A percentile compares a stretch with the other conserved stretches of the same genome.
phyloP scores from a whole-genome alignment of 2,888 invertebrate species.

The Drosophila seclusa region DNA sequence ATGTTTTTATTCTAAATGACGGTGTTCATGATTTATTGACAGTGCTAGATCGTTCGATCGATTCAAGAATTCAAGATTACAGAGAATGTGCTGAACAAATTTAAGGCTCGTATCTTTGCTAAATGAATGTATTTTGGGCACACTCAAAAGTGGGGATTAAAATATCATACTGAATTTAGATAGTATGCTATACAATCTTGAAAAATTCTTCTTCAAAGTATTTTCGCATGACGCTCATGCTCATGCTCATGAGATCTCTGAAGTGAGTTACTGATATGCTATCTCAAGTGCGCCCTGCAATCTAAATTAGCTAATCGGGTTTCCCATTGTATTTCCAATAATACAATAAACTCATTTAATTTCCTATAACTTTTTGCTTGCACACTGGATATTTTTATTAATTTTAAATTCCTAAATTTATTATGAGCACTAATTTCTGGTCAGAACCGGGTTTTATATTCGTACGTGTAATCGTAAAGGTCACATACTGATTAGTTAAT shows the following conservation, averaged over 20 bases:
- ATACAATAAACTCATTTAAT: neutral
- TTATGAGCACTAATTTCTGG: neutral
- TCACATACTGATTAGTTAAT: neutral
- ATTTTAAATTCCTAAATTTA: neutral
- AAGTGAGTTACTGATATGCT: slow-evolving; percentile 16
- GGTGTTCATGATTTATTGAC: slow-evolving; percentile 21
- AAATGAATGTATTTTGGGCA: slow-evolving; percentile 10
- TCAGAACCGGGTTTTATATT: neutral
- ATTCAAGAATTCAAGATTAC: neutral
- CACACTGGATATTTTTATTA: too few relatives aligned
- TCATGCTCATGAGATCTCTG: slow-evolving; percentile 12
- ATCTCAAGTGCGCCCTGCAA: slow-evolving; percentile 16
- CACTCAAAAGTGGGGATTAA: slow-evolving; percentile 14
- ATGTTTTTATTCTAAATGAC: neutral
- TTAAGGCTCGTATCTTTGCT: slow-evolving; percentile 22
- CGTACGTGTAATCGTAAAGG: neutral
- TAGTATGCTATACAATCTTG: slow-evolving; percentile 8
- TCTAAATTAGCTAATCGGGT: slow-evolving; percentile 6
- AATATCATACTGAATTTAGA: slow-evolving; percentile 13
- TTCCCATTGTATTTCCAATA: neutral
- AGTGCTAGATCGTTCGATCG: slow-evolving; percentile 1
- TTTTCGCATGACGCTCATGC: slow-evolving; percentile 7
- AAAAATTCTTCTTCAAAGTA: slow-evolving; percentile 30
- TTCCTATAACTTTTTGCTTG: neutral
- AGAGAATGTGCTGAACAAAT: too few relatives aligned